Evolutionary conservation across 2,797 vertebrate genomes (phyloP).

Genomic region (Notoglanidium macrostoma): DNA sequence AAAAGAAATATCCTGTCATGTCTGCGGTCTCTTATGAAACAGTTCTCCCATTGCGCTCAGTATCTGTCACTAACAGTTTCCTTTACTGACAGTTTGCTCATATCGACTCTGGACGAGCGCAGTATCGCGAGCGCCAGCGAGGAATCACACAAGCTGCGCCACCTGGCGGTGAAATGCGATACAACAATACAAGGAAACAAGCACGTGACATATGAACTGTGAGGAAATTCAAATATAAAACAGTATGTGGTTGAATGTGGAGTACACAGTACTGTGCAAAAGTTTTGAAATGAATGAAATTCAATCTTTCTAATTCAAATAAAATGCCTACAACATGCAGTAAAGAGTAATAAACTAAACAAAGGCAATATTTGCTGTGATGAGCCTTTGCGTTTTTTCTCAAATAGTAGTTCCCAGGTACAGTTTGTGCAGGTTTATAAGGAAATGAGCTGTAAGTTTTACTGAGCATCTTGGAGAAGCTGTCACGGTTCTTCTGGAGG

Average conservation of each 20-base stretch:
- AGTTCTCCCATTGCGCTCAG: conserved; percentile 31
- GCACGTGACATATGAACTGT: neutral
- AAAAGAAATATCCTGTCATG: conserved; percentile 6
- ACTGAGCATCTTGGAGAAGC: no score
- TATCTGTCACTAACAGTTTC: conserved; percentile 25
- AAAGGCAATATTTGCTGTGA: no score
- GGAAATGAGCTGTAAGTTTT: no score
- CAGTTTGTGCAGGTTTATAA: no score
- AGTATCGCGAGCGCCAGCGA: neutral
- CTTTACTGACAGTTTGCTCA: conserved; percentile 15
- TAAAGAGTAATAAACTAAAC: no score
- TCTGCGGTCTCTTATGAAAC: neutral
- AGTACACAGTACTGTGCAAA: no score
- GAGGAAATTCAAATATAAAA: neutral
- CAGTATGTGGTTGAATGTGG: neutral
- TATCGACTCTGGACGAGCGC: neutral
- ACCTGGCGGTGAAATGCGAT: conserved; percentile 11
- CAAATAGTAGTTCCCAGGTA: no score
- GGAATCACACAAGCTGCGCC: neutral
- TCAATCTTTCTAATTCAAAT: no score
- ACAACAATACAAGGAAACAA: neutral
- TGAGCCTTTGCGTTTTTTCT: no score
- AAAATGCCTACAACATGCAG: no score
- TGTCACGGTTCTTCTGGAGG: no score
- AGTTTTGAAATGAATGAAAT: no score